Evolutionary conservation across 2,888 invertebrate species (phyloP).

Genomic region (Tipula helvola): DNA sequence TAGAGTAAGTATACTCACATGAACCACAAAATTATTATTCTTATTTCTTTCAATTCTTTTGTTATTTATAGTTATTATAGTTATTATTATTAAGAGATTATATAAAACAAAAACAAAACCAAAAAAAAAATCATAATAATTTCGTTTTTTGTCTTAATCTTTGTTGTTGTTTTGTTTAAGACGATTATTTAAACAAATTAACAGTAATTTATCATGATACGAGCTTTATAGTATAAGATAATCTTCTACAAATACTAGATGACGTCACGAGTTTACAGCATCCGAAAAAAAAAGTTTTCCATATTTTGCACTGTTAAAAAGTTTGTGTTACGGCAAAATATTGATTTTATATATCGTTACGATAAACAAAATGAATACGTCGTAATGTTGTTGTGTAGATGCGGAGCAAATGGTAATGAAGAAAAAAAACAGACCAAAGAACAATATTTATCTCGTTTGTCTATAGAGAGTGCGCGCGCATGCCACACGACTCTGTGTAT

Average conservation of each 20-base stretch:
- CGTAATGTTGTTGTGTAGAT: not conserved
- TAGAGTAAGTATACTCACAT: not conserved
- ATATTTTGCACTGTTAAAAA: not conserved
- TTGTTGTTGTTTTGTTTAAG: not conserved
- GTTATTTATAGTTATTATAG: not conserved
- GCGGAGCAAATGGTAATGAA: not conserved
- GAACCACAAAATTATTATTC: not conserved
- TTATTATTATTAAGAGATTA: not conserved
- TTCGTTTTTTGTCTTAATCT: not conserved
- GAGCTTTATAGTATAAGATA: not conserved
- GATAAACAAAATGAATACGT: not conserved
- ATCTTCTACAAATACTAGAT: not conserved
- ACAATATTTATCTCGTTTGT: not conserved
- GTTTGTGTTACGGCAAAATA: not conserved
- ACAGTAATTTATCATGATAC: not conserved
- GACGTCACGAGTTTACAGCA: not conserved
- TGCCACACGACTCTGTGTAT: conserved; percentile 5
- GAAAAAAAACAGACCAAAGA: not conserved
- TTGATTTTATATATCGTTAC: not conserved
- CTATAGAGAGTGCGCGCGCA: not conserved
- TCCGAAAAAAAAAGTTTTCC: not conserved
- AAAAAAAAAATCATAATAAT: too few species aligned
- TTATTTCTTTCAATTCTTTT: not conserved
- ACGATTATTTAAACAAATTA: not conserved
- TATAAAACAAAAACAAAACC: not conserved